Conservation (phyloP, 2,888 invertebrate genomes). For the Linnaemya tessellans region DNA sequence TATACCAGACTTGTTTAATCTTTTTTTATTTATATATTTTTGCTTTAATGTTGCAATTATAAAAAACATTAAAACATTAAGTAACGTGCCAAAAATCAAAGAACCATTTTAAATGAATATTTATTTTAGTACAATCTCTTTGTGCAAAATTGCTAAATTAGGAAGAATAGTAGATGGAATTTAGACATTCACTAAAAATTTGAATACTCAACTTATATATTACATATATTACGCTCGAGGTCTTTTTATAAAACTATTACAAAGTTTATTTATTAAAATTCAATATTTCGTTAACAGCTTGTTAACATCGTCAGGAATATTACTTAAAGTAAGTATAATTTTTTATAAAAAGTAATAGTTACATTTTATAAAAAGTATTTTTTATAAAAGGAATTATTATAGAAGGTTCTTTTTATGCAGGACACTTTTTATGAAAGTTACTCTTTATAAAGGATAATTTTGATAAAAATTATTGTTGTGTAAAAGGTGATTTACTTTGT, state of each 20-base stretch:
- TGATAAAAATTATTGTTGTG: too few species aligned
- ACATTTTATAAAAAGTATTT: not conserved
- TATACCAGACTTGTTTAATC: conserved; percentile 16
- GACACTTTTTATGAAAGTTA: not conserved
- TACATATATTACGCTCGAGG: too few species aligned
- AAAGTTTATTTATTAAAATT: too few species aligned
- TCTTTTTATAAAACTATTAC: too few species aligned
- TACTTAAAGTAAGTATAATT: too few species aligned
- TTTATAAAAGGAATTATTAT: not conserved
- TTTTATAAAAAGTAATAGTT: not conserved
- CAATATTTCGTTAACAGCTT: too few species aligned
- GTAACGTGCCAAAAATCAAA: conserved; percentile 22
- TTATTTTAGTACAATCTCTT: not conserved
- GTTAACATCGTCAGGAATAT: too few species aligned
- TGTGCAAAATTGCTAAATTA: not conserved
- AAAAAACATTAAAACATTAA: not conserved
- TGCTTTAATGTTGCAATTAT: conserved; percentile 43
- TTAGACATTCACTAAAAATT: not conserved
- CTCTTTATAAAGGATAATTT: not conserved
- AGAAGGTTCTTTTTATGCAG: not conserved
- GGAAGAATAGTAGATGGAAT: not conserved
- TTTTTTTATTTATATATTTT: not conserved
- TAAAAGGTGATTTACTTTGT: not conserved
- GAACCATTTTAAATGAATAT: conserved; percentile 6
- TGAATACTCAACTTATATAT: too few species aligned